phyloP scores from a whole-genome alignment of 2,888 invertebrate species.

The Julus scandinavius region DNA sequence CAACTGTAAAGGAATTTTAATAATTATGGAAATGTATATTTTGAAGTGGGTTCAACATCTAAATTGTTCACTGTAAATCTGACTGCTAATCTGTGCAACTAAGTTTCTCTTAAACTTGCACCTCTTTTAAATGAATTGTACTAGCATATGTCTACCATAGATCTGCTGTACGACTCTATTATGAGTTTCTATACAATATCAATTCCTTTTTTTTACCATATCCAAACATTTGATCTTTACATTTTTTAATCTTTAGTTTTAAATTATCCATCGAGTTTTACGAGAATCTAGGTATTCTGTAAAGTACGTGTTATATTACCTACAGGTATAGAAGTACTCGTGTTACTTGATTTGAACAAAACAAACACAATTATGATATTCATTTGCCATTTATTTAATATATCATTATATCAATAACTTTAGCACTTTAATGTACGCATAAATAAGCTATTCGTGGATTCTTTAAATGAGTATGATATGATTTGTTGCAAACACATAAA shows the following conservation, averaged over 20 bases:
- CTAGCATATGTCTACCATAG: too few species aligned
- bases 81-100: not conserved
- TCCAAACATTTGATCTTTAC: too few species aligned
- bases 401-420: not conserved
- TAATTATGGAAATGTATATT: too few species aligned
- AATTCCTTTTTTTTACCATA: too few species aligned
- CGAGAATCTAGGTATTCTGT: not conserved
- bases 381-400: constrained; percentile 39
- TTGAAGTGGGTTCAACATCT: not conserved
- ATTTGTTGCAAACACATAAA: not conserved
- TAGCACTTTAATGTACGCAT: not conserved
- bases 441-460: not conserved
- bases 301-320: not conserved
- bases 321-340: not conserved
- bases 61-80: not conserved
- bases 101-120: not conserved
- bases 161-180: too few species aligned
- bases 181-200: too few species aligned
- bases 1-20: too few species aligned
- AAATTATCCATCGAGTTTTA: not conserved
- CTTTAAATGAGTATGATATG: constrained; percentile 26
- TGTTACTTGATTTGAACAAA: not conserved
- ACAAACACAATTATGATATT: not conserved
- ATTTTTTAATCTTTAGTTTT: too few species aligned
- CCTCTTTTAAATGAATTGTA: too few species aligned